Evolutionary conservation across 2,888 invertebrate species (phyloP).

Genomic region (Orthosia gothica): DNA sequence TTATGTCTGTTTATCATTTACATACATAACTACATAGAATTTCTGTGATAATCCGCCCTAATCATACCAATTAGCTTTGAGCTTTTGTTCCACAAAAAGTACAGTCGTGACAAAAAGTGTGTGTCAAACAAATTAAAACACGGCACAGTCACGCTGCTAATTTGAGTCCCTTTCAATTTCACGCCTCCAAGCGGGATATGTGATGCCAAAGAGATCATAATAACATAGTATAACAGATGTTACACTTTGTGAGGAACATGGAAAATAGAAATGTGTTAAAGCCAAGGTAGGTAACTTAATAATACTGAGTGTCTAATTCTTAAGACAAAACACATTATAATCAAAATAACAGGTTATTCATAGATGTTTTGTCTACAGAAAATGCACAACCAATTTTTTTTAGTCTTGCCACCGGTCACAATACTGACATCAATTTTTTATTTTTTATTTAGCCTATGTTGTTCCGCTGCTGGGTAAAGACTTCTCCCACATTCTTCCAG

Average conservation of each 20-base stretch:
- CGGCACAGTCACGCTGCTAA: slow-evolving; percentile 47
- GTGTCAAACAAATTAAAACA: slow-evolving; percentile 48
- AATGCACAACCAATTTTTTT: background rate
- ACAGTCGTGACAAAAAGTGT: slow-evolving; percentile 48
- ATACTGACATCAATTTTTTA: too few relatives aligned
- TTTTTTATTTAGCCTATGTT: too few relatives aligned
- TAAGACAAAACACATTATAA: background rate
- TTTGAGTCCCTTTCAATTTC: slow-evolving; percentile 72
- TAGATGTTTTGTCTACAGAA: background rate
- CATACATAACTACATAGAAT: background rate
- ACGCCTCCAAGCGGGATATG: slow-evolving; percentile 59
- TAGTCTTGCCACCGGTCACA: background rate
- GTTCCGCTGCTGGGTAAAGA: too few relatives aligned
- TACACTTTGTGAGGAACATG: slow-evolving; percentile 8
- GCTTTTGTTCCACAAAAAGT: slow-evolving; percentile 32
- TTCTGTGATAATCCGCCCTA: background rate
- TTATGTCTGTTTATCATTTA: slow-evolving; percentile 3
- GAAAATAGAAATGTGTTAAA: background rate
- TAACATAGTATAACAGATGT: slow-evolving; percentile 27
- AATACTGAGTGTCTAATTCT: background rate
- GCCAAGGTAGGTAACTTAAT: background rate
- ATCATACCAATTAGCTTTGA: slow-evolving; percentile 40
- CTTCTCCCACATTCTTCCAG: too few relatives aligned
- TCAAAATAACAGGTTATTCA: background rate
- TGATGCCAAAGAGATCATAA: slow-evolving; percentile 17